These are phyloP conservation scores for Erebia epiphron DNA, from an alignment of 2,888 invertebrate species.

Conservation along the genomic window DNA sequence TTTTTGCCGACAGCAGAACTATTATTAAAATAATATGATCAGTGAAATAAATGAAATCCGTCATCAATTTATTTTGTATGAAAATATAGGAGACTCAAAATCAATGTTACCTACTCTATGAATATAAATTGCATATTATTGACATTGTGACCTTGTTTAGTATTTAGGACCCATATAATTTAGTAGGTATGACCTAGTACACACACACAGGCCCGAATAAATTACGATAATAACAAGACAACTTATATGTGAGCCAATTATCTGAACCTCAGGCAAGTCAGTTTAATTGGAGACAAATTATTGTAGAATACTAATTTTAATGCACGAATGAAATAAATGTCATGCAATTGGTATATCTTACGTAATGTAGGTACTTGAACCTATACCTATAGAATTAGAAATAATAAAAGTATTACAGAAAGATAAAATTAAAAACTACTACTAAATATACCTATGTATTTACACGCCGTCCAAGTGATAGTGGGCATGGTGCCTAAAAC, in stretches of 20 bases:
- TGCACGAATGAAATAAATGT: conserved; percentile 16
- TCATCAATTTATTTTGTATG: too few relatives aligned
- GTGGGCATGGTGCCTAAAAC: too few relatives aligned
- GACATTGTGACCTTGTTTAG: conserved; percentile 3
- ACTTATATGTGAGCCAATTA: conserved; percentile 24
- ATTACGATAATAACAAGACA: conserved; percentile 10
- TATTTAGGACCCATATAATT: conserved; percentile 10
- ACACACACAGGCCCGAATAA: conserved; percentile 16
- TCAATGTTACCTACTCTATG: conserved; percentile 6
- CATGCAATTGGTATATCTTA: neutral
- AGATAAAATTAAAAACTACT: too few relatives aligned
- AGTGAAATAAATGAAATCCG: too few relatives aligned
- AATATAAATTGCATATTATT: conserved; percentile 13
- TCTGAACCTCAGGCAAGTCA: conserved; percentile 18
- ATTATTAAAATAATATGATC: too few relatives aligned
- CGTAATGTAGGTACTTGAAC: neutral
- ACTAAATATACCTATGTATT: too few relatives aligned
- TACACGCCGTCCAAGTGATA: too few relatives aligned
- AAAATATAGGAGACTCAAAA: neutral
- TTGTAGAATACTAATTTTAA: conserved; percentile 9
- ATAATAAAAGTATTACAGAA: too few relatives aligned
- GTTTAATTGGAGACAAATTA: conserved; percentile 30
- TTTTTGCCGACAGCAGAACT: neutral
- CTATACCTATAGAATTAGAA: too few relatives aligned
- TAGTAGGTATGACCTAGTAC: conserved; percentile 14